Evolutionary conservation across 1,140 invertebrate species (phyloP), one percentile per base, ranked within the genome.

Genomic region (Paralvinella palmiformis): DNA sequence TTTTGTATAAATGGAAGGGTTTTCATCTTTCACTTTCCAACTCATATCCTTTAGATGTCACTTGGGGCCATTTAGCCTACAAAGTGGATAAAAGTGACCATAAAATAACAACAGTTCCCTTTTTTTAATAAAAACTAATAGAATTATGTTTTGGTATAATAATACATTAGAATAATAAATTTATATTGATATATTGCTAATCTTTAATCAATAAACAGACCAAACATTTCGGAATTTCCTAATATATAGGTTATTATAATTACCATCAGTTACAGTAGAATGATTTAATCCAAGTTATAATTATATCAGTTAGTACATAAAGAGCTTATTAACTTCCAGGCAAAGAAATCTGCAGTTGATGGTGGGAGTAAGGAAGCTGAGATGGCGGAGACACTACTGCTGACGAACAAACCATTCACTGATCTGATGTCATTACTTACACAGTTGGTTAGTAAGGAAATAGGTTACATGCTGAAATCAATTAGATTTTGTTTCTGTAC

Each of bases 371-470:
- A 67, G 36, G 75, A 78, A 24, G 75, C 77, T 15, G 75, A 79
- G 41, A 68, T 73, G 31, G 78, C 78, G 3, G 78, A 81, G 59
- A 71, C 75, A 41, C 62, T 79, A 20, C 69, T 81, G 45, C 69
- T 79, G 59, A 66, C 70, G 37, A 79, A 81, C 60, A 80, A 80
- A 71, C 68, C 72, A 13, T 70, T 81, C 31, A 79, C 75, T 27
- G 74, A 76, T 48, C 66, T 79, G 2, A 78, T 72, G 13, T 67
- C 68, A 35, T 57, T 77, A 7, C 65, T 80, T 0, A 75, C 76
- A 44, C 75, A 75, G 27, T 59, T 80, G 72, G 77, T 79, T 59
- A 59, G 72, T 71, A 29, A n/a, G n/a, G n/a, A n/a, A n/a, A n/a
- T n/a, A n/a, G n/a, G n/a, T n/a, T n/a, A n/a, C n/a, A n/a, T n/a